Evolutionary conservation across 2,888 invertebrate genomes (phyloP).

Genomic region (Lomographa bimaculata): DNA sequence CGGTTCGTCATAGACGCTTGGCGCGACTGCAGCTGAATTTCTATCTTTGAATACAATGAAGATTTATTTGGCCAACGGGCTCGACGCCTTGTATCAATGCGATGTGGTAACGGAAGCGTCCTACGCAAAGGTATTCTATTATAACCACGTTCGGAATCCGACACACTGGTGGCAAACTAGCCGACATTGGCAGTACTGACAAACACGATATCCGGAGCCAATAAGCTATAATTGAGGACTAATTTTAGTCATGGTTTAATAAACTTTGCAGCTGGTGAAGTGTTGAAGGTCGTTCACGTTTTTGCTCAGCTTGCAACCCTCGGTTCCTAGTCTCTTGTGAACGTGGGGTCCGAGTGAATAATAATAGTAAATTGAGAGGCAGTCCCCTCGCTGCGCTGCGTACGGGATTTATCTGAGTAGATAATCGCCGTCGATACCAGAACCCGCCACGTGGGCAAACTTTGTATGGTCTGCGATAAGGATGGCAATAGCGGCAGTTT

Average conservation of each 20-base stretch:
- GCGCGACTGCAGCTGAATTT: constrained; percentile 14
- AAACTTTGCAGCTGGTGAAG: constrained; percentile 31
- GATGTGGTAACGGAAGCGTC: constrained; percentile 50
- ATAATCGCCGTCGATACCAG: constrained; percentile 57
- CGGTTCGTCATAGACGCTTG: constrained; percentile 22
- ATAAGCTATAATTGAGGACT: constrained; percentile 23
- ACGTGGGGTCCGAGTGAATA: constrained; percentile 57
- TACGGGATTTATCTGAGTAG: constrained; percentile 61
- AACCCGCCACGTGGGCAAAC: constrained; percentile 34
- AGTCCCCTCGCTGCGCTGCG: constrained; percentile 55
- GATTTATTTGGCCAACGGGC: constrained; percentile 42
- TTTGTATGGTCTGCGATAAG: constrained; percentile 30
- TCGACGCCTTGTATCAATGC: constrained; percentile 38
- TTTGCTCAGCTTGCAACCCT: constrained; percentile 34
- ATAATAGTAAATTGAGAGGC: constrained; percentile 47
- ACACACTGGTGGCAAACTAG: constrained; percentile 38
- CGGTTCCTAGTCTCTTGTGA: constrained; percentile 38
- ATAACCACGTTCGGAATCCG: constrained; percentile 49
- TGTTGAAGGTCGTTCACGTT: constrained; percentile 32
- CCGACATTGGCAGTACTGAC: constrained; percentile 35
- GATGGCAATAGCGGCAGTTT: constrained; percentile 22
- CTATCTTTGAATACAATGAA: constrained; percentile 37
- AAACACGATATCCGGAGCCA: constrained; percentile 28
- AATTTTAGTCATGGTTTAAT: constrained; percentile 23
- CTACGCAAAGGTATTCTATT: constrained; percentile 49